Percentiles rank a stretch among this genome's conserved stretches.
These are phyloP conservation scores for Cephalopholis sonnerati DNA, from an alignment of 2,113 vertebrate species.

Conservation along the genomic window DNA sequence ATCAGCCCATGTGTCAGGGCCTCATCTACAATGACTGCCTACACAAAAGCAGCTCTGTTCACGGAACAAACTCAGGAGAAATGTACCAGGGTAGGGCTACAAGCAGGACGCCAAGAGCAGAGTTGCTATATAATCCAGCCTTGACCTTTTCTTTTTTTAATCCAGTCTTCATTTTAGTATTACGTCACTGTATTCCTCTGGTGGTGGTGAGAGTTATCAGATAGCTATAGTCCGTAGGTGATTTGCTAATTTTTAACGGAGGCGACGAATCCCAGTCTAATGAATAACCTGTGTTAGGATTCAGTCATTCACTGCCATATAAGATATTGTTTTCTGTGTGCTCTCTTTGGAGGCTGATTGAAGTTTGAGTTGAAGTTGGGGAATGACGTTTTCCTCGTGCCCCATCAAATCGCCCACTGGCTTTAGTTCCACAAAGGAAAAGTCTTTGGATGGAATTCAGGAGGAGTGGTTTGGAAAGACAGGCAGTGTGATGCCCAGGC, in stretches of 20 bases:
- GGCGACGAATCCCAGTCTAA: too few species aligned
- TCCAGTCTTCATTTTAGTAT: not conserved
- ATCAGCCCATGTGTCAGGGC: not conserved
- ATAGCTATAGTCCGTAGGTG: not conserved
- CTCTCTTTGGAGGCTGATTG: too few species aligned
- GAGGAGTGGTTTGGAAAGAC: not conserved
- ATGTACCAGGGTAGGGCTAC: not conserved
- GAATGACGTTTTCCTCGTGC: too few species aligned
- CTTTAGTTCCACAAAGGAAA: not conserved
- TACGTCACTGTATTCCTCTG: not conserved
- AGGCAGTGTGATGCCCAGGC: not conserved
- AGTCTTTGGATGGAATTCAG: not conserved
- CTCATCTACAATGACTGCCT: not conserved
- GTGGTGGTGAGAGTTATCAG: not conserved
- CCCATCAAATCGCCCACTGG: too few species aligned
- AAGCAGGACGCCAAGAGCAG: conserved; percentile 17
- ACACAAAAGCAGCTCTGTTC: conserved; percentile 69
- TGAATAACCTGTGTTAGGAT: too few species aligned
- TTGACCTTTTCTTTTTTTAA: conserved; percentile 20
- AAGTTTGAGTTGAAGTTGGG: too few species aligned
- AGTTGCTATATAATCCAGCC: not conserved
- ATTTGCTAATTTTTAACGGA: too few species aligned
- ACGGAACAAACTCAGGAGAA: conserved; percentile 12
- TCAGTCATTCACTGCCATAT: too few species aligned
- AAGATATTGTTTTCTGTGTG: too few species aligned